A percentile compares a stretch with the other conserved stretches of the same genome.
Evolutionary conservation across 2,888 invertebrate genomes (phyloP).

Genomic region (Tipula confusa): DNA sequence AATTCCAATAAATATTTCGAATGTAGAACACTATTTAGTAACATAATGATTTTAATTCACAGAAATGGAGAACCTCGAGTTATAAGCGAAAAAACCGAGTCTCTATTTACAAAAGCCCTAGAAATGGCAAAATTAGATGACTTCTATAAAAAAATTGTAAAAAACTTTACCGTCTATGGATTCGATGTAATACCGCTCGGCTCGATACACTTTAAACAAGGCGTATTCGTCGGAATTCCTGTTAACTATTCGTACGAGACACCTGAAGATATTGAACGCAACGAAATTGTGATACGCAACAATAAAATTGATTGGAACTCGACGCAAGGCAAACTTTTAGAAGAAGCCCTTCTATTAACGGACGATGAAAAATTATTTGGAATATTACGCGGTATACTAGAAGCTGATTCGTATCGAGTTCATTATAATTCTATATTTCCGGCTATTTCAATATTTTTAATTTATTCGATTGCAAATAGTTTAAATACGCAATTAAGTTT

Average conservation of each 20-base stretch:
- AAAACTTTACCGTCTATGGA: constrained; percentile 68
- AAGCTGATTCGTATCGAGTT: constrained; percentile 57
- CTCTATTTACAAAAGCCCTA: constrained; percentile 56
- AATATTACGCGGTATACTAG: constrained; percentile 68
- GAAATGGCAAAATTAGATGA: constrained; percentile 56
- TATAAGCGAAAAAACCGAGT: constrained; percentile 52
- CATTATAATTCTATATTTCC: constrained; percentile 56
- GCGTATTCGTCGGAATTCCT: constrained; percentile 70
- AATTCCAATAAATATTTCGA: constrained; percentile 34
- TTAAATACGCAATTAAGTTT: constrained; percentile 57
- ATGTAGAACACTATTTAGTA: constrained; percentile 38
- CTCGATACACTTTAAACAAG: constrained; percentile 55
- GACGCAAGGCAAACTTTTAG: constrained; percentile 58
- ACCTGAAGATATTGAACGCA: constrained; percentile 54
- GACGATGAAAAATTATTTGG: constrained; percentile 77
- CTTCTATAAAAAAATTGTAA: constrained; percentile 52
- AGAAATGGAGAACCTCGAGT: constrained; percentile 60
- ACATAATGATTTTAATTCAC: not conserved
- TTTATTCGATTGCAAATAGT: constrained; percentile 53
- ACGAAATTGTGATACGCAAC: constrained; percentile 58
- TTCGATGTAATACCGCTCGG: constrained; percentile 67
- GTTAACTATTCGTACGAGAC: constrained; percentile 61
- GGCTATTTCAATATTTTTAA: constrained; percentile 50
- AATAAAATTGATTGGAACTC: constrained; percentile 62
- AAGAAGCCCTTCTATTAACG: constrained; percentile 65